A percentile compares a stretch with the other conserved stretches of the same genome.
These are phyloP conservation scores for Apogon hyalosoma DNA, from an alignment of 2,797 vertebrate genomes.

Conservation along the genomic window DNA sequence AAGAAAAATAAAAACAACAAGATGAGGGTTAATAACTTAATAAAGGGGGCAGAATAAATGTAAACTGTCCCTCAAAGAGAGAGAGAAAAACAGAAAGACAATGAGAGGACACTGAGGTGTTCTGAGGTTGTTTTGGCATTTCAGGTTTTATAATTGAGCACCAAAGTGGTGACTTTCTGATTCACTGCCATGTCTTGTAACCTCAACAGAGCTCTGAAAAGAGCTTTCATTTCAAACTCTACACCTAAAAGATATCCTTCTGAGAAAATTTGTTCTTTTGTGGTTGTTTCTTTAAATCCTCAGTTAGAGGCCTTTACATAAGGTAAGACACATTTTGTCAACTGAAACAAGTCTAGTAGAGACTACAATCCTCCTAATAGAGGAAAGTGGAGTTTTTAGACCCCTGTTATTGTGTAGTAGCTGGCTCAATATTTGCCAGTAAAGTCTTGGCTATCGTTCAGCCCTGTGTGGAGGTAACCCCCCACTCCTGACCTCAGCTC, in stretches of 20 bases:
- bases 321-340: constrained; percentile 77
- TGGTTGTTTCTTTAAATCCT: constrained; percentile 51
- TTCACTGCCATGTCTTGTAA: constrained; percentile 70
- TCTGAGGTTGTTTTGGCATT: constrained; percentile 78
- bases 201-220: constrained; percentile 44
- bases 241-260: constrained; percentile 56
- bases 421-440: constrained; percentile 70
- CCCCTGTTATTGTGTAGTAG: constrained; percentile 69
- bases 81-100: constrained; percentile 24
- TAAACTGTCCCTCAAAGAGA: constrained; percentile 71
- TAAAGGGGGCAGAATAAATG: constrained; percentile 64
- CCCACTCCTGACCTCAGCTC: constrained; percentile 2
- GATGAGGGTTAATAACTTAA: constrained; percentile 67
- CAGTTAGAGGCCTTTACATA: constrained; percentile 54
- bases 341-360: constrained; percentile 71
- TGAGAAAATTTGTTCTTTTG: constrained; percentile 59
- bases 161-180: constrained; percentile 68
- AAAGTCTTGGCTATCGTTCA: constrained; percentile 58
- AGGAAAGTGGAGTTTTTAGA: constrained; percentile 70
- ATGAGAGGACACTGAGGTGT: constrained; percentile 77
- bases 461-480: constrained; percentile 49
- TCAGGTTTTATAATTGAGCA: constrained; percentile 54
- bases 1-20: constrained; percentile 52
- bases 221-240: constrained; percentile 45
- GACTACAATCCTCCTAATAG: constrained; percentile 57